A percentile compares a stretch with the other conserved stretches of the same genome.
Evolutionary conservation across 1,140 invertebrate species (phyloP).

Genomic region (Carcinoscorpius rotundicauda): DNA sequence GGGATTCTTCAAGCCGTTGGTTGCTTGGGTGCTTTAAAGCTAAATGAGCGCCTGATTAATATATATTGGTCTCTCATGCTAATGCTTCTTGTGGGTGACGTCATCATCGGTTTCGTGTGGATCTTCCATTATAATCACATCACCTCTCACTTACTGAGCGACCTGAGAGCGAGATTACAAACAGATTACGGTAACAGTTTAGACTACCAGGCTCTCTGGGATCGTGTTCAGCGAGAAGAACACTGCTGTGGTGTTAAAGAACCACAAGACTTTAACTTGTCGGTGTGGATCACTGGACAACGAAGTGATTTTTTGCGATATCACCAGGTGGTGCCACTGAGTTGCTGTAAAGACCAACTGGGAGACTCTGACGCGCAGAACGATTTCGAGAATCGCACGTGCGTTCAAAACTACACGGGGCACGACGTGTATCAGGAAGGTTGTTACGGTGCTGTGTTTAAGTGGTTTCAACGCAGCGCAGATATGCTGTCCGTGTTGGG

Average conservation of each 20-base stretch:
- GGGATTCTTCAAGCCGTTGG: conserved; percentile 53
- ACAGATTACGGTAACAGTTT: conserved; percentile 51
- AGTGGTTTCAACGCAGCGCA: conserved; percentile 60
- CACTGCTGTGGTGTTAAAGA: conserved; percentile 64
- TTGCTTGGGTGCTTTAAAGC: conserved; percentile 59
- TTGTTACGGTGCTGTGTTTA: conserved; percentile 52
- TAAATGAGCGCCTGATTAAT: conserved; percentile 65
- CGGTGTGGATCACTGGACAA: conserved; percentile 15
- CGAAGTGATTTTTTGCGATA: conserved; percentile 4
- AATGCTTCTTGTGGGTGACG: conserved; percentile 65
- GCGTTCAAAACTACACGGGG: conserved; percentile 12
- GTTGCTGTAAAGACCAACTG: conserved; percentile 16
- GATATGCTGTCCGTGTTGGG: conserved; percentile 70
- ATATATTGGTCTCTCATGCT: conserved; percentile 71
- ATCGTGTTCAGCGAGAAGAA: conserved; percentile 58
- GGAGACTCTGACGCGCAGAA: not conserved
- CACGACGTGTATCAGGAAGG: conserved; percentile 32
- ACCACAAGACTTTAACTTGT: conserved; percentile 46
- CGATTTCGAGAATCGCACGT: conserved; percentile 6
- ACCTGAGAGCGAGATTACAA: conserved; percentile 43
- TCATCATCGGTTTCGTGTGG: conserved; percentile 72
- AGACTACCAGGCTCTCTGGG: conserved; percentile 61
- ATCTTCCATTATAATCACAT: conserved; percentile 65
- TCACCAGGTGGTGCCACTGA: conserved; percentile 19
- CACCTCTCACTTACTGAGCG: conserved; percentile 51